phyloP scores from a whole-genome alignment of 1,140 invertebrate species.

The Paramacrobiotus metropolitanus region DNA sequence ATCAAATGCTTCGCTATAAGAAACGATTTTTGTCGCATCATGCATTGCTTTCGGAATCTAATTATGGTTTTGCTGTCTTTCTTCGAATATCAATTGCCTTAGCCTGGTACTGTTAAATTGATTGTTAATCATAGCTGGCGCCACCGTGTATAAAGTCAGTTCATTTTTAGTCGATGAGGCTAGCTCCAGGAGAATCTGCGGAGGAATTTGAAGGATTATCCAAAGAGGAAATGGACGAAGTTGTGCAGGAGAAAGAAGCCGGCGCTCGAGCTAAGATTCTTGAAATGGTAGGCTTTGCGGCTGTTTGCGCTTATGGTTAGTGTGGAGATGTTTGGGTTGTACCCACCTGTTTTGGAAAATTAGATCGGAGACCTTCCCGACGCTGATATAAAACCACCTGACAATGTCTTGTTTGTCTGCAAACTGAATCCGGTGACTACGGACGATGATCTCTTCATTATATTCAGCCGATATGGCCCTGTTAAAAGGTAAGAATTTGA shows the following conservation, averaged over 20 bases:
- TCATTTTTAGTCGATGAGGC: conserved; percentile 44
- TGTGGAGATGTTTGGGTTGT: conserved; percentile 8
- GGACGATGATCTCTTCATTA: conserved; percentile 90
- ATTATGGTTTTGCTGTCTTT: too few relatives aligned
- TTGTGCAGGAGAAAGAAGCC: conserved; percentile 70
- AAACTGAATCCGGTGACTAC: conserved; percentile 98
- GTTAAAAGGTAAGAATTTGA: conserved; percentile 38
- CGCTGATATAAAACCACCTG: conserved; percentile 86
- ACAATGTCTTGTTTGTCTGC: conserved; percentile 97
- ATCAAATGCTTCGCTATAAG: too few relatives aligned
- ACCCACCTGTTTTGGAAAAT: conserved; percentile 9
- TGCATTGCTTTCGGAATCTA: too few relatives aligned
- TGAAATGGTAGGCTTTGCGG: conserved; percentile 44
- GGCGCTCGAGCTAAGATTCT: conserved; percentile 86
- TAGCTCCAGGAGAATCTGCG: conserved; percentile 78
- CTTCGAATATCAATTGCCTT: not conserved
- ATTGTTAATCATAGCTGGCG: too few relatives aligned
- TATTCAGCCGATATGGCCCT: conserved; percentile 86
- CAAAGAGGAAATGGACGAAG: conserved; percentile 57
- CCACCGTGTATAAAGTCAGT: too few relatives aligned
- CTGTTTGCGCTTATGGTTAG: not conserved
- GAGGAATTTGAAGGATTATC: conserved; percentile 68
- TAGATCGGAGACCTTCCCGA: conserved; percentile 76
- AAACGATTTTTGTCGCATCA: too few relatives aligned
- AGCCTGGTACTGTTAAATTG: conserved; percentile 5